Conservation (phyloP, 2,888 invertebrate genomes). For the Pseudoips prasinana region DNA sequence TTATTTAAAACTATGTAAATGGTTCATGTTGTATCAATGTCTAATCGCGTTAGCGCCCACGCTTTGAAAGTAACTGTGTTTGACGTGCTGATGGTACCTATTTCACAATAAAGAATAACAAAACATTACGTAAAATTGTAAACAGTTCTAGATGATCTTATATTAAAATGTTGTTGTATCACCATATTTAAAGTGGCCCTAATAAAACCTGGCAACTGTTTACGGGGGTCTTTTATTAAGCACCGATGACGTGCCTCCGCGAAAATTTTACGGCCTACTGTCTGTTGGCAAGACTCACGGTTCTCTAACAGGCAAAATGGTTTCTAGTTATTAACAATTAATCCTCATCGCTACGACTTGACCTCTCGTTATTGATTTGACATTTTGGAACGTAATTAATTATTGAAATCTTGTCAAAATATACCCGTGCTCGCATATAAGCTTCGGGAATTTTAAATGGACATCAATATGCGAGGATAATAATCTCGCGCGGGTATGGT, state of each 20-base stretch:
- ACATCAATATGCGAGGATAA: too few relatives aligned
- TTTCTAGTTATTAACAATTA: conserved; percentile 50
- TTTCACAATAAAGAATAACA: conserved; percentile 7
- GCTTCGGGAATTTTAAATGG: too few relatives aligned
- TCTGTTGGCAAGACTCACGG: conserved; percentile 28
- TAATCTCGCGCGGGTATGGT: too few relatives aligned
- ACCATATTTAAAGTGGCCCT: conserved; percentile 32
- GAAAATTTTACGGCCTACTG: conserved; percentile 61
- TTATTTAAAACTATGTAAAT: too few relatives aligned
- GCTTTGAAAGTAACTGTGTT: conserved; percentile 20
- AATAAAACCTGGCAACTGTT: conserved; percentile 49
- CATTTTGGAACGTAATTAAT: conserved; percentile 31
- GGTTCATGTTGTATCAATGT: not conserved
- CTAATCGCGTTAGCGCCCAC: conserved; percentile 19
- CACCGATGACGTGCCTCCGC: conserved; percentile 57
- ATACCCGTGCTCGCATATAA: too few relatives aligned
- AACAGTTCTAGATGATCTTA: not conserved
- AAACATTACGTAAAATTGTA: conserved; percentile 6
- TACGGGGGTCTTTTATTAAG: conserved; percentile 44
- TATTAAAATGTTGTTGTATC: conserved; percentile 15
- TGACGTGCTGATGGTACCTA: conserved; percentile 21
- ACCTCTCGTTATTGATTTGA: conserved; percentile 38
- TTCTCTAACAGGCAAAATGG: conserved; percentile 42
- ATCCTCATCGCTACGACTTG: conserved; percentile 38
- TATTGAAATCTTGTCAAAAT: conserved; percentile 19